Conservation (phyloP, 2,113 vertebrate genomes). For the Elachura formosa region DNA sequence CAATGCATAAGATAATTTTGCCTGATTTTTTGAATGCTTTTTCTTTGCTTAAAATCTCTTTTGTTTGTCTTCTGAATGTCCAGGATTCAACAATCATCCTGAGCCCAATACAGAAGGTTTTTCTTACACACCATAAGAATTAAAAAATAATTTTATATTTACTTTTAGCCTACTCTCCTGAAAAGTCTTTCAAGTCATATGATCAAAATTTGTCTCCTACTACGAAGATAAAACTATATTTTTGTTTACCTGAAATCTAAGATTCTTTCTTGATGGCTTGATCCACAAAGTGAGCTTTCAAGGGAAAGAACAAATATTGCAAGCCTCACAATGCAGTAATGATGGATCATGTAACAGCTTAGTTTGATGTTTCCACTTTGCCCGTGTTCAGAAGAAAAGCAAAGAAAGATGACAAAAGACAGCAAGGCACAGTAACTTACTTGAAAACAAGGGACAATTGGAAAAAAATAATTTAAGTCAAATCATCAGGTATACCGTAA, state of each 20-base stretch:
- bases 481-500: neutral
- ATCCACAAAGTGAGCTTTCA: neutral
- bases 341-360: accelerated
- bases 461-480: neutral
- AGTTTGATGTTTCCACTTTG: neutral
- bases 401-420: neutral
- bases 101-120: neutral
- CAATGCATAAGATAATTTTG: neutral
- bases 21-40: neutral
- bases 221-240: neutral
- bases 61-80: neutral
- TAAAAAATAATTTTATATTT: neutral
- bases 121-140: neutral
- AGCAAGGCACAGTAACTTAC: neutral
- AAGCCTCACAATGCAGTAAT: neutral
- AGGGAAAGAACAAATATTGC: neutral
- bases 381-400: neutral
- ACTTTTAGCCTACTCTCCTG: neutral
- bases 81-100: neutral
- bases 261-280: neutral
- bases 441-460: neutral
- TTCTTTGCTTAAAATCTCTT: neutral
- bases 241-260: neutral
- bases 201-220: neutral
- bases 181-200: neutral